Conservation (phyloP, 2,113 vertebrate genomes). For the Atractosteus spatula region DNA sequence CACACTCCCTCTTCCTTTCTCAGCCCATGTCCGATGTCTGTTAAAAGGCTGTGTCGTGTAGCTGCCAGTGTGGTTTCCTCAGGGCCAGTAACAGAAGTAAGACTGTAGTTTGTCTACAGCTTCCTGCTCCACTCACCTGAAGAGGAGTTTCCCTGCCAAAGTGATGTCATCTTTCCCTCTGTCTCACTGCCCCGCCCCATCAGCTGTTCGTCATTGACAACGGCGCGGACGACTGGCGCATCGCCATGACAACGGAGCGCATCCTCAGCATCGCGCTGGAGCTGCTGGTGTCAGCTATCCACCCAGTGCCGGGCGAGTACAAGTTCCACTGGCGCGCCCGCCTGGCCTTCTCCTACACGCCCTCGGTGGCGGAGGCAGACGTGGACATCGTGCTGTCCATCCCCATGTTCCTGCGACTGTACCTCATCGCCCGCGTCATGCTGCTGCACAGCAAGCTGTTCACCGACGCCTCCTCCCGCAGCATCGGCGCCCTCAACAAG, state of each 20-base stretch:
- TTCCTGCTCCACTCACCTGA: no score
- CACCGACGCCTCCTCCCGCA: constrained; percentile 66
- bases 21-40: no score
- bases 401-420: constrained; percentile 57
- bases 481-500: constrained; percentile 76
- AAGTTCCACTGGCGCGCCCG: constrained; percentile 95
- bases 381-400: constrained; percentile 67
- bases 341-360: constrained; percentile 90
- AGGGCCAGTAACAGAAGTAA: no score
- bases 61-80: no score
- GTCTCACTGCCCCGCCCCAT: constrained; percentile 26
- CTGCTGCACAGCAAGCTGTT: constrained; percentile 73
- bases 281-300: constrained; percentile 94
- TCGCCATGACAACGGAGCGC: constrained; percentile 94
- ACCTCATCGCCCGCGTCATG: constrained; percentile 75
- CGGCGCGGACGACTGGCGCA: constrained; percentile 96
- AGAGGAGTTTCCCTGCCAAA: no score
- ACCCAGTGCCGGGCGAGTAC: constrained; percentile 93
- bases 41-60: no score
- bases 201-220: constrained; percentile 98
- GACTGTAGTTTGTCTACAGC: no score
- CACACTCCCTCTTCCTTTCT: neutral
- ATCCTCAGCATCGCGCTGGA: constrained; percentile 93
- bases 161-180: neutral
- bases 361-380: constrained; percentile 88